These are phyloP conservation scores for Spilarctia lutea DNA, from an alignment of 2,888 invertebrate genomes.

Conservation along the genomic window DNA sequence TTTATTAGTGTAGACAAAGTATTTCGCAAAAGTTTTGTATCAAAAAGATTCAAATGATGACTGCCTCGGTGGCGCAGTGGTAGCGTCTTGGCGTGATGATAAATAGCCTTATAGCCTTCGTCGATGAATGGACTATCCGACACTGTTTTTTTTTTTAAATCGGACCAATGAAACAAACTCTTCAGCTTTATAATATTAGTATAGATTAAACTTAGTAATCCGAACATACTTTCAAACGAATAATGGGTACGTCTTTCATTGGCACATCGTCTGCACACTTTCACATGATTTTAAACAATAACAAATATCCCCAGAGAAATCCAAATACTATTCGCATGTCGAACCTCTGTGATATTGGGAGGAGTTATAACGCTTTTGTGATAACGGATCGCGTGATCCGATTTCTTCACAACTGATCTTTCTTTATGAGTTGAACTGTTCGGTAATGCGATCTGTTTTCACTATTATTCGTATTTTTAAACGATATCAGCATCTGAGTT, in stretches of 20 bases:
- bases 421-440: background rate
- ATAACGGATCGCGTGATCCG: background rate
- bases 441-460: background rate
- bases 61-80: no score
- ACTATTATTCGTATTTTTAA: background rate
- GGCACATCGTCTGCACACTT: background rate
- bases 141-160: no score
- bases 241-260: background rate
- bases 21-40: no score
- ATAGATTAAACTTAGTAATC: background rate
- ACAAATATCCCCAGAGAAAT: background rate
- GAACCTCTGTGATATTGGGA: background rate
- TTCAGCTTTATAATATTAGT: no score
- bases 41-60: no score
- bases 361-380: background rate
- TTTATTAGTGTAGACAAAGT: no score
- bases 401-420: background rate
- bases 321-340: background rate
- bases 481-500: conserved; percentile 1
- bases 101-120: no score
- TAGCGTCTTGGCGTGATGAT: no score
- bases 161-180: no score
- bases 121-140: no score
- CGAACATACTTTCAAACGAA: background rate
- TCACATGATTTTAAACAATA: background rate